Base-by-base conservation (phyloP, 2,888 invertebrate genomes). In the Pseudeuparius sepicola region DNA sequence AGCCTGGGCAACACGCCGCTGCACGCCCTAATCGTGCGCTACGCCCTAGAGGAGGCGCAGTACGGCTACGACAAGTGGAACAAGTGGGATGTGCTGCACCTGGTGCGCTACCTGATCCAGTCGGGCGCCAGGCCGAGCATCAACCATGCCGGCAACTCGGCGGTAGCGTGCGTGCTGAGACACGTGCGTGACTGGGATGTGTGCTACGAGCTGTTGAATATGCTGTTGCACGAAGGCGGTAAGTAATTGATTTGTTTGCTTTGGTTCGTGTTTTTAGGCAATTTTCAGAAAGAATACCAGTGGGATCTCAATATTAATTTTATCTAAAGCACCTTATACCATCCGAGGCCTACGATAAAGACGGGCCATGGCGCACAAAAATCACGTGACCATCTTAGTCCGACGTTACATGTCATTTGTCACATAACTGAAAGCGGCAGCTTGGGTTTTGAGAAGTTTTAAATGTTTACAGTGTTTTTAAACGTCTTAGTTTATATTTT, bases 1-100 rank as follows among this genome's bases (percentile, higher is more conserved):
- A 74, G 73, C 20, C 62, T 81, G 32, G 79, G 79, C 1, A 81
- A 82, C 56, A 82, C 82, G 1, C 78, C 81, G 1, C 59, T 83
- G 7, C 81, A 83, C 59, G 77, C 71, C 1, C 54, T 72, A 2
- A 70, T 73, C 31, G 70, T 72, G 3, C 64, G 76, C 14, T 78
- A 78, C 56, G 77, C 78, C 1, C 52, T 79, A 43, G 79, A 80
- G 55, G 79, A 80, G 55, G 75, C 75, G 10, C 56, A 59, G 37
- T 76, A 74, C 50, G 77, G 76, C 4, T 75, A 76, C 49, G 71
- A 75, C 48, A 74, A 74, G 41, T 79, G 78, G 78, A 76, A 75
- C 50, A 79, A 80, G 53, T 79, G 80, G 73, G 80, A 80, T 54
- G 75, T 82, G 28, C 59, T 82, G 33, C 78, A 78, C 56, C 65